phyloP scores from a whole-genome alignment of 2,113 vertebrate genomes.

The Tursiops truncatus region DNA sequence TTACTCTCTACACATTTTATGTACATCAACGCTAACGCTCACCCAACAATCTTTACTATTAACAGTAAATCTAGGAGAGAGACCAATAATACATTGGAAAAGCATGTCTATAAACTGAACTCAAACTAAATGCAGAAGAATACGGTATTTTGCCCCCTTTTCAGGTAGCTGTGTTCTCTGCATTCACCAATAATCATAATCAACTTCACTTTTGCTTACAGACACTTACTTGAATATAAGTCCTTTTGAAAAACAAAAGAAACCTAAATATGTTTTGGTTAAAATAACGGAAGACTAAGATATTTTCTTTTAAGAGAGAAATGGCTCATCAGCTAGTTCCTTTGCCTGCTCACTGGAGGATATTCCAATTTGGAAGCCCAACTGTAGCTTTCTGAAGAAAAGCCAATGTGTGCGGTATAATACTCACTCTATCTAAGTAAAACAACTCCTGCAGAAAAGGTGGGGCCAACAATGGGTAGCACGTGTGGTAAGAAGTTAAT shows the following conservation, averaged over 20 bases:
- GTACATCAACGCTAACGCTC: not conserved
- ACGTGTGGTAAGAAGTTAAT: not conserved
- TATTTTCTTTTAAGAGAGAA: not conserved
- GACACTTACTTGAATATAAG: not conserved
- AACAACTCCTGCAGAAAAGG: not conserved
- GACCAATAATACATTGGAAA: not conserved
- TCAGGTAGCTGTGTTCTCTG: not conserved
- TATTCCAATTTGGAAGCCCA: not conserved
- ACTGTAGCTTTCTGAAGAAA: not conserved
- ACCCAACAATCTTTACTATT: not conserved
- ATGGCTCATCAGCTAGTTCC: not conserved
- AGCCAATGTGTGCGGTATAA: not conserved
- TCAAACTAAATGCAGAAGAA: not conserved
- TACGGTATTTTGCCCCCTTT: not conserved
- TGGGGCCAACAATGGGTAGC: not conserved
- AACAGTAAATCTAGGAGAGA: not conserved
- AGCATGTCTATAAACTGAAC: not conserved
- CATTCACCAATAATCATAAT: not conserved
- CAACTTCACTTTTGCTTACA: not conserved
- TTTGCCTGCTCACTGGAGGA: not conserved
- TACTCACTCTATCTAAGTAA: not conserved
- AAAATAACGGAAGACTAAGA: slow-evolving; percentile 20
- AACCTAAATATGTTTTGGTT: not conserved
- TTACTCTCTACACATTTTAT: not conserved
- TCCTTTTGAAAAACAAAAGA: not conserved